These are phyloP conservation scores for Camponotus vicinus DNA, from an alignment of 1,140 invertebrate species.

Conservation along the genomic window DNA sequence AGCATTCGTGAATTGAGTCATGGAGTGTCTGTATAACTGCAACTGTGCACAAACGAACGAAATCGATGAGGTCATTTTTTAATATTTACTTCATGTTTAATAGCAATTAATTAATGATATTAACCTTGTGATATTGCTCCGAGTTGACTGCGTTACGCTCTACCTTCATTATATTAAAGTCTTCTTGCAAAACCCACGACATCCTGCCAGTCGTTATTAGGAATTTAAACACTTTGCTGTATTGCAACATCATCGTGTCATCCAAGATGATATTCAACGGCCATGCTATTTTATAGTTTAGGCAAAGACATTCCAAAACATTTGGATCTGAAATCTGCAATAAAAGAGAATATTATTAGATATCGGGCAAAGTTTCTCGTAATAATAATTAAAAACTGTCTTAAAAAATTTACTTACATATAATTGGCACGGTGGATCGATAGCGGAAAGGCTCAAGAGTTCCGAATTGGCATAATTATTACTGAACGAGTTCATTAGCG, in stretches of 20 bases:
- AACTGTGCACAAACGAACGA: conserved; percentile 76
- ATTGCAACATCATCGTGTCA: conserved; percentile 89
- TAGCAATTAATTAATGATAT: background rate
- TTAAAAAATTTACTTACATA: conserved; percentile 70
- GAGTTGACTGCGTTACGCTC: conserved; percentile 77
- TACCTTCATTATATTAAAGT: conserved; percentile 86
- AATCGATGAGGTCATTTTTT: background rate
- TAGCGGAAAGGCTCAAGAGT: conserved; percentile 79
- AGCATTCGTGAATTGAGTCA: conserved; percentile 91
- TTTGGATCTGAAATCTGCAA: conserved; percentile 87
- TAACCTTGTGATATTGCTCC: conserved; percentile 82
- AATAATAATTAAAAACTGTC: background rate
- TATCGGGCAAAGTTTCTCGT: background rate
- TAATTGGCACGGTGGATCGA: conserved; percentile 77
- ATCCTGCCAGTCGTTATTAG: conserved; percentile 91
- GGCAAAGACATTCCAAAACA: conserved; percentile 88
- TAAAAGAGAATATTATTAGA: conserved; percentile 33
- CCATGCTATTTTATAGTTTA: conserved; percentile 91
- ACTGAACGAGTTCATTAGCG: conserved; percentile 84
- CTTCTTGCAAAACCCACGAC: conserved; percentile 90
- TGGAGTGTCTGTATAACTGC: conserved; percentile 90
- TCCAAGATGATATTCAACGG: conserved; percentile 92
- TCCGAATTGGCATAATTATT: conserved; percentile 81
- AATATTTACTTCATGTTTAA: background rate
- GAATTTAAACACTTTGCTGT: conserved; percentile 91